Evolutionary conservation across 2,888 invertebrate species (phyloP).

Genomic region (Scrobipalpa costella): DNA sequence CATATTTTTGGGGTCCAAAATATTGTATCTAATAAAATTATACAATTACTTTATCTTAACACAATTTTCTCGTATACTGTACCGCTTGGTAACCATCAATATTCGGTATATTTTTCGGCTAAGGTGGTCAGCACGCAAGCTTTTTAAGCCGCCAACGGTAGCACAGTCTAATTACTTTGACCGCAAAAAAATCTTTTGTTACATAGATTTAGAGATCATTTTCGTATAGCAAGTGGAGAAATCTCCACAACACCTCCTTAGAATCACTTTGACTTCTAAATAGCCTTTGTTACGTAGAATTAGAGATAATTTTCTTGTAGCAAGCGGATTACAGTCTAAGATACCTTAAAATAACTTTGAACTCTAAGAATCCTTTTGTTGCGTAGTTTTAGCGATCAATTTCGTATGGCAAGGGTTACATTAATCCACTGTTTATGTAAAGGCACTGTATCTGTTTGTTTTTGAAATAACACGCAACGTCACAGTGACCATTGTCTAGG

Average conservation of each 20-base stretch:
- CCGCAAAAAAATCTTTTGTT: not conserved
- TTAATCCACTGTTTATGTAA: not conserved
- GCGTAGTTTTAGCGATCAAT: not conserved
- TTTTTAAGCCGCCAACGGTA: not conserved
- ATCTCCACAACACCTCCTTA: too few relatives aligned
- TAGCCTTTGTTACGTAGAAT: too few relatives aligned
- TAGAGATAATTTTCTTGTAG: too few relatives aligned
- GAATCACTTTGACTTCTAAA: too few relatives aligned
- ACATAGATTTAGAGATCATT: not conserved
- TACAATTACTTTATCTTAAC: too few relatives aligned
- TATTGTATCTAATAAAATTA: too few relatives aligned
- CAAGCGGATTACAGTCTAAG: too few relatives aligned
- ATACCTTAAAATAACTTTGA: not conserved
- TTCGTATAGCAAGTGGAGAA: not conserved
- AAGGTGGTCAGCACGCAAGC: not conserved
- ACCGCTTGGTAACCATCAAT: not conserved
- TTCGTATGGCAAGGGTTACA: not conserved
- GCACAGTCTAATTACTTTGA: not conserved
- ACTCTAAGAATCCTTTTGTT: not conserved
- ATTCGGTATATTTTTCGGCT: not conserved
- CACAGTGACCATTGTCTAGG: not conserved
- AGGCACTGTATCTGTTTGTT: slow-evolving; percentile 31
- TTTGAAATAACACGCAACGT: slow-evolving; percentile 33
- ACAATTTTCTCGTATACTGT: not conserved
- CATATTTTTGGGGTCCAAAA: too few relatives aligned